phyloP scores from a whole-genome alignment of 2,888 invertebrate genomes.

The Microdon myrmicae region DNA sequence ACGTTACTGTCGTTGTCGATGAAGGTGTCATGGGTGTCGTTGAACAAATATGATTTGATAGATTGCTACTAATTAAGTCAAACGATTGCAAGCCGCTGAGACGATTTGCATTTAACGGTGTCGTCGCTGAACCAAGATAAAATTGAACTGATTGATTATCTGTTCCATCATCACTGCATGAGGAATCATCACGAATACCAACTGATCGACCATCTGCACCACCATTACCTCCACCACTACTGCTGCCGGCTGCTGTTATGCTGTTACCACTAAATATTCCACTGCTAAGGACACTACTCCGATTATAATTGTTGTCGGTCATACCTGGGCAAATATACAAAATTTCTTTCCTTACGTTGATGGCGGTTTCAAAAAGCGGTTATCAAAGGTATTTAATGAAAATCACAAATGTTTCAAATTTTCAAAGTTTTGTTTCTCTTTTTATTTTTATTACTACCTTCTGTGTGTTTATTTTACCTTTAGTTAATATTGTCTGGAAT shows the following conservation, averaged over 20 bases:
- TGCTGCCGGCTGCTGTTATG: constrained; percentile 51
- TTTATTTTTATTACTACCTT: no score
- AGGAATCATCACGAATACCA: constrained; percentile 61
- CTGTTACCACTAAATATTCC: constrained; percentile 51
- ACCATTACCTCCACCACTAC: constrained; percentile 33
- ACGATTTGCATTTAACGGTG: constrained; percentile 33
- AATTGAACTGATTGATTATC: constrained; percentile 61
- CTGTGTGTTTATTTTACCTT: no score
- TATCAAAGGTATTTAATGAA: no score
- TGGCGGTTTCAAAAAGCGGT: constrained; percentile 51
- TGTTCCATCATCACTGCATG: constrained; percentile 61
- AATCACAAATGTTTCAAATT: neutral
- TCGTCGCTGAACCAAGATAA: constrained; percentile 56
- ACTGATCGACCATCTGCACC: constrained; percentile 55
- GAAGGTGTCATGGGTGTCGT: constrained; percentile 36
- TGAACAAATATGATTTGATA: constrained; percentile 41
- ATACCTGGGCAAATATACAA: constrained; percentile 61
- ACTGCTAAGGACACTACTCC: constrained; percentile 55
- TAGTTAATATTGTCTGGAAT: no score
- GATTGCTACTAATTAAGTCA: constrained; percentile 24
- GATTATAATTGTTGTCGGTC: constrained; percentile 59
- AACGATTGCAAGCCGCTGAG: constrained; percentile 34
- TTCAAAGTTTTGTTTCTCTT: no score
- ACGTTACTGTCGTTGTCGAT: constrained; percentile 25
- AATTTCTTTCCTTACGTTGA: constrained; percentile 61